phyloP scores from a whole-genome alignment of 2,797 vertebrate genomes.

The Emydoidea blandingii region DNA sequence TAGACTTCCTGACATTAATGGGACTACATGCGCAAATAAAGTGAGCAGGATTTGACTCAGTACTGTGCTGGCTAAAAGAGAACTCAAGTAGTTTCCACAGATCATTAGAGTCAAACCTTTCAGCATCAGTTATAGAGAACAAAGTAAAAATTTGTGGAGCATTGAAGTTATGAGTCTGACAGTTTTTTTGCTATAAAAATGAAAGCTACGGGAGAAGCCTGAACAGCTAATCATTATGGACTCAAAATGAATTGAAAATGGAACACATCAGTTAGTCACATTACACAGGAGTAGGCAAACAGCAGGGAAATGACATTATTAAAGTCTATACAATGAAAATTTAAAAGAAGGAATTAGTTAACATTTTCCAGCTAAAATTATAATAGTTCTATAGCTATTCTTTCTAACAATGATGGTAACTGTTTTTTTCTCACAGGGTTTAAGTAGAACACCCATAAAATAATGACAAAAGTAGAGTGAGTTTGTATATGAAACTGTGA shows the following conservation, averaged over 20 bases:
- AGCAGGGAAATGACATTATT: neutral
- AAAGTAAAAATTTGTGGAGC: neutral
- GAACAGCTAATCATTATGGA: constrained; percentile 13
- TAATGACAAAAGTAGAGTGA: neutral
- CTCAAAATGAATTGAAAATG: constrained; percentile 10
- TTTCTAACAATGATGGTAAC: neutral
- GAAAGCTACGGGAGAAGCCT: neutral
- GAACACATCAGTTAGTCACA: neutral
- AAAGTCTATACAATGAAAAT: neutral
- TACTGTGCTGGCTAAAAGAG: neutral
- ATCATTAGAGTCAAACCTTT: neutral
- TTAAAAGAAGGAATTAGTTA: neutral
- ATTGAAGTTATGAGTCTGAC: neutral
- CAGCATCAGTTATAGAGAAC: neutral
- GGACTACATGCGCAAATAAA: neutral
- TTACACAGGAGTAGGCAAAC: neutral
- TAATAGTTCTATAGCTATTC: neutral
- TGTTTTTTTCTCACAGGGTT: neutral
- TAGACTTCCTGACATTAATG: neutral
- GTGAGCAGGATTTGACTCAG: neutral
- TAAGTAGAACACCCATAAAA: neutral
- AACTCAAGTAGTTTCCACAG: constrained; percentile 11
- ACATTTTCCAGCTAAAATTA: neutral
- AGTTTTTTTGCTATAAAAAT: neutral
- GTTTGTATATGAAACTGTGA: neutral